Evolutionary conservation across 1,140 invertebrate genomes (phyloP).

Genomic region (Dendrolimus punctatus): DNA sequence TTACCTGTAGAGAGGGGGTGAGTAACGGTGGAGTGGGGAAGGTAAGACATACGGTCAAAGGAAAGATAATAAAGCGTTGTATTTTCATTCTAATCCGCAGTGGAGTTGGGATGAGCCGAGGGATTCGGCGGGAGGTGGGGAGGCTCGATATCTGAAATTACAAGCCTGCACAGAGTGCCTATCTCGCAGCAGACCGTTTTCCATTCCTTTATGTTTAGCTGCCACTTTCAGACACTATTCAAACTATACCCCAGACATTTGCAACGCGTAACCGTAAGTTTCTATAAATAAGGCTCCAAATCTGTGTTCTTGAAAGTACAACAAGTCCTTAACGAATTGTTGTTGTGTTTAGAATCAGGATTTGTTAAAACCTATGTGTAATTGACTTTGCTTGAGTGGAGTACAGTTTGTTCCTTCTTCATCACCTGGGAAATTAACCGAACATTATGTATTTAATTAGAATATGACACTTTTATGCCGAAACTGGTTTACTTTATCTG

Average conservation of each 20-base stretch:
- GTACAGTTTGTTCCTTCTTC: too few species aligned
- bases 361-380: too few species aligned
- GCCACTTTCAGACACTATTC: slow-evolving; percentile 55
- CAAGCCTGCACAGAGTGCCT: slow-evolving; percentile 58
- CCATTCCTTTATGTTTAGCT: slow-evolving; percentile 56
- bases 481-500: too few species aligned
- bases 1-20: slow-evolving; percentile 19
- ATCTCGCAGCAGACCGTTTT: slow-evolving; percentile 46
- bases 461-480: too few species aligned
- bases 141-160: slow-evolving; percentile 66
- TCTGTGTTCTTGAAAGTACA: too few species aligned
- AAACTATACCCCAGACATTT: slow-evolving; percentile 37
- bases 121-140: slow-evolving; percentile 33
- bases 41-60: slow-evolving; percentile 62
- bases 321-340: too few species aligned
- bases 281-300: too few species aligned
- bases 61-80: slow-evolving; percentile 64
- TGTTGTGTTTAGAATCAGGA: too few species aligned
- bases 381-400: too few species aligned
- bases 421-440: too few species aligned
- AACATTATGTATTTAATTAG: too few species aligned
- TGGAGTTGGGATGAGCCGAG: slow-evolving; percentile 42
- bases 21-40: slow-evolving; percentile 34
- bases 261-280: slow-evolving; percentile 11
- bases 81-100: slow-evolving; percentile 66